phyloP scores from a whole-genome alignment of 2,113 vertebrate species.

The Clarias magur region DNA sequence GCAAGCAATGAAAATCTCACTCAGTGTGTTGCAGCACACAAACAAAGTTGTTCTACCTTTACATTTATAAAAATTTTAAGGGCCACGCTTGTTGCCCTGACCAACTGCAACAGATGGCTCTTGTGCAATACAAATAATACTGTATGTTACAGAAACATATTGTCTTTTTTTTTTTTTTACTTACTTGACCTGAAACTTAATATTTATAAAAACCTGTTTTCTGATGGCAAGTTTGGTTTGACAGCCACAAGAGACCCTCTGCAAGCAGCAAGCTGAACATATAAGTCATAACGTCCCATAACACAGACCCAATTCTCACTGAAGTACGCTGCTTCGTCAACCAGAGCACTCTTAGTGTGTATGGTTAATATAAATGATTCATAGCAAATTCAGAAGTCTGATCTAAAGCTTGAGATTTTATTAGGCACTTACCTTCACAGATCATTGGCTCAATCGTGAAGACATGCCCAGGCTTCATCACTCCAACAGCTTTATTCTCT shows the following conservation, averaged over 20 bases:
- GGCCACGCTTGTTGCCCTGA: neutral
- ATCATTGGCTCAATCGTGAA: slow-evolving; percentile 99
- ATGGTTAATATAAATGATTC: neutral
- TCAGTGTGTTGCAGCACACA: neutral
- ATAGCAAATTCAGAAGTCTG: neutral
- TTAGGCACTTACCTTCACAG: slow-evolving; percentile 87
- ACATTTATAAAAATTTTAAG: neutral
- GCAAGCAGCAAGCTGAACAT: neutral
- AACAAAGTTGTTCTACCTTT: neutral
- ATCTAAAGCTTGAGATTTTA: neutral
- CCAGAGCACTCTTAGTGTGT: neutral
- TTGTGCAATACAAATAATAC: neutral
- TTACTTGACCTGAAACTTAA: neutral
- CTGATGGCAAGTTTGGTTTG: neutral
- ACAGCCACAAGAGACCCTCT: neutral
- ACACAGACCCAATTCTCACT: neutral
- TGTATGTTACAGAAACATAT: neutral
- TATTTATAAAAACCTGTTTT: neutral
- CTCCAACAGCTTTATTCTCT: slow-evolving; percentile 99
- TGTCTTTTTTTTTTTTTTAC: neutral
- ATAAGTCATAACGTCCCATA: neutral
- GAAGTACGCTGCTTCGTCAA: neutral
- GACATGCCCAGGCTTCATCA: slow-evolving; percentile 97
- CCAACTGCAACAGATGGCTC: neutral
- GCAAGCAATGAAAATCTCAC: neutral